These are phyloP conservation scores for Phoebastria nigripes DNA, from an alignment of 2,797 vertebrate genomes.

Conservation along the genomic window DNA sequence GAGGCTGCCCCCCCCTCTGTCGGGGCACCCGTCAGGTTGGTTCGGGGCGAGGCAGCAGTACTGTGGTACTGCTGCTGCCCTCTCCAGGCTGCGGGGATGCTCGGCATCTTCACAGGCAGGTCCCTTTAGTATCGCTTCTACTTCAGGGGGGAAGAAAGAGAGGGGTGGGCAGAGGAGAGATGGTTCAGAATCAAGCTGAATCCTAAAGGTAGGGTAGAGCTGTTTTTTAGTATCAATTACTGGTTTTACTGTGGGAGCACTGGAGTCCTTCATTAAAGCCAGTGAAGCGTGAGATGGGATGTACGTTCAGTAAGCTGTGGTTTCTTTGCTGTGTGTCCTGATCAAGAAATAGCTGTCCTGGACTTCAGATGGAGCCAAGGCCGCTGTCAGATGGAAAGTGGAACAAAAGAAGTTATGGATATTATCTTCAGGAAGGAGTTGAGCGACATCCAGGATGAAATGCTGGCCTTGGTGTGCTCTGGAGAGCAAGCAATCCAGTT, in stretches of 20 bases:
- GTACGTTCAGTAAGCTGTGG: neutral
- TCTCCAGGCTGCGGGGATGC: neutral
- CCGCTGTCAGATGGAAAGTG: neutral
- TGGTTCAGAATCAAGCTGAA: neutral
- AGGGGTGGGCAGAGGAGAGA: neutral
- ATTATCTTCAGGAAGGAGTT: neutral
- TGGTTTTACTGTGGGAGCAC: neutral
- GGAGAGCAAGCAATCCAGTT: neutral
- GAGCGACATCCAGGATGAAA: neutral
- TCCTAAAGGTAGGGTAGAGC: neutral
- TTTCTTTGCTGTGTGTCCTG: neutral
- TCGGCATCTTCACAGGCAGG: neutral
- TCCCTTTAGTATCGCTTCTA: neutral
- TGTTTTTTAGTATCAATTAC: neutral
- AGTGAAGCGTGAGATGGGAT: neutral
- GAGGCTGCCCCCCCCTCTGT: neutral
- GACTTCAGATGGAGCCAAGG: accelerated
- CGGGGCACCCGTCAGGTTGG: neutral
- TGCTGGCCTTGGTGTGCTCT: neutral
- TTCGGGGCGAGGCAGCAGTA: neutral
- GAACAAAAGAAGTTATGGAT: neutral
- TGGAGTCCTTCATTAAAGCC: neutral
- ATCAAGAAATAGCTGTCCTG: neutral
- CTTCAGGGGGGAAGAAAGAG: neutral
- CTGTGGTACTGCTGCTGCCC: neutral